Evolutionary conservation across 1,140 invertebrate genomes (phyloP).

Genomic region (Drosophila obscura): DNA sequence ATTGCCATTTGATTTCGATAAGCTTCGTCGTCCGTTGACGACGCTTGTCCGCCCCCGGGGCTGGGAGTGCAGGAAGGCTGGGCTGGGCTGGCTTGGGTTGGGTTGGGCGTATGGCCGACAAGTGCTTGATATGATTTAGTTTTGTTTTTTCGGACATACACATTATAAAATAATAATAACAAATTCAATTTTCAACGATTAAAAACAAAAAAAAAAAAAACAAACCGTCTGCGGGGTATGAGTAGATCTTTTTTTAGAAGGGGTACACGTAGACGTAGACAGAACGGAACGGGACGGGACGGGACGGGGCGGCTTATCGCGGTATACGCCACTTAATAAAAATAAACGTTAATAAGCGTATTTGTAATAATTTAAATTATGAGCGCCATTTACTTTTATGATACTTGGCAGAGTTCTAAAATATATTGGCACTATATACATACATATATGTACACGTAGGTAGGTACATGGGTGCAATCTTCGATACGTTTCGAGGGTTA

Average conservation of each 20-base stretch:
- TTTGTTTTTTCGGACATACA: constrained; percentile 33
- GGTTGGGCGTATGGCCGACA: background rate
- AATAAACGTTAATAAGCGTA: constrained; percentile 77
- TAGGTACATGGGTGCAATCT: background rate
- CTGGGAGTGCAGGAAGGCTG: background rate
- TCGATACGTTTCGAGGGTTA: background rate
- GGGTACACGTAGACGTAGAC: background rate
- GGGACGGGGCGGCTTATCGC: constrained; percentile 55
- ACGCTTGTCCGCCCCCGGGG: background rate
- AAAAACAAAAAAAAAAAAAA: constrained; percentile 14
- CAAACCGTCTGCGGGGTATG: background rate
- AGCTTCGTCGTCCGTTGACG: constrained; percentile 49
- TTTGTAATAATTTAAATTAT: constrained; percentile 80
- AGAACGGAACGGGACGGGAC: background rate
- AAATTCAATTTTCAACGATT: constrained; percentile 71
- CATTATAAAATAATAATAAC: constrained; percentile 64
- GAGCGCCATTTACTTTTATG: constrained; percentile 36
- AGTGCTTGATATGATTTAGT: constrained; percentile 29
- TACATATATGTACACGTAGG: too few relatives aligned
- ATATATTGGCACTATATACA: constrained; percentile 1
- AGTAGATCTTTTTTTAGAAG: background rate
- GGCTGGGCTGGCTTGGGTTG: too few relatives aligned
- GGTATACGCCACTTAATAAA: constrained; percentile 74
- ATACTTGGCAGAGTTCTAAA: constrained; percentile 9
- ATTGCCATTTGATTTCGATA: constrained; percentile 73